These are phyloP conservation scores for Coracopsis vasa DNA, from an alignment of 2,113 vertebrate genomes.

Conservation along the genomic window DNA sequence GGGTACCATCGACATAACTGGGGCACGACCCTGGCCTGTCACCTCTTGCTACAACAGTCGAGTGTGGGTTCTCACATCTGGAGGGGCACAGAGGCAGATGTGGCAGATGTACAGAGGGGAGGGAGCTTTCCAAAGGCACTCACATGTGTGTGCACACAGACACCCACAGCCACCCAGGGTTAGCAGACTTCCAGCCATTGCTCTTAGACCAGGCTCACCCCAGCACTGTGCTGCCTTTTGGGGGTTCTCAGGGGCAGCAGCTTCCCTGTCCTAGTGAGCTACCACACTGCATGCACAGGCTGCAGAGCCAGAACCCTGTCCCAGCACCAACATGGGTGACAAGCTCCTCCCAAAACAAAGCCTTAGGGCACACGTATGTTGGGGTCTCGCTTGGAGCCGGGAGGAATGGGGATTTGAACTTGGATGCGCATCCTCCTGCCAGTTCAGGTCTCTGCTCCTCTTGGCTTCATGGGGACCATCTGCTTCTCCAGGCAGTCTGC, in stretches of 20 bases:
- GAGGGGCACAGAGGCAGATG: not conserved
- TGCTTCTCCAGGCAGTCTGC: not conserved
- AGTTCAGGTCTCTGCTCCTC: not conserved
- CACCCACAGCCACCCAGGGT: not conserved
- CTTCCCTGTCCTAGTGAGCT: not conserved
- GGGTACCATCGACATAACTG: accelerated
- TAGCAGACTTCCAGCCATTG: not conserved
- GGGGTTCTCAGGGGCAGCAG: not conserved
- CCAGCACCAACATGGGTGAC: not conserved
- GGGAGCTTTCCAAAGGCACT: not conserved
- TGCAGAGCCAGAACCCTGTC: not conserved
- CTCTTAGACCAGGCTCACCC: not conserved
- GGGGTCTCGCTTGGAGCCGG: not conserved
- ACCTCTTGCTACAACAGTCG: not conserved
- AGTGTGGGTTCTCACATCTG: not conserved
- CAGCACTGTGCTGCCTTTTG: not conserved
- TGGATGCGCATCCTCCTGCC: not conserved
- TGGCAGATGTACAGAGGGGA: not conserved
- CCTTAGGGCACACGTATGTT: accelerated
- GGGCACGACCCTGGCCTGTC: not conserved
- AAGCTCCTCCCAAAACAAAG: not conserved
- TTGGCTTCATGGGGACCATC: not conserved
- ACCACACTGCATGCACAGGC: not conserved
- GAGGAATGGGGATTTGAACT: not conserved
- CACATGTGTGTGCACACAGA: accelerated